Evolutionary conservation across 2,888 invertebrate genomes (phyloP).

Genomic region (Carterocephalus palaemon): DNA sequence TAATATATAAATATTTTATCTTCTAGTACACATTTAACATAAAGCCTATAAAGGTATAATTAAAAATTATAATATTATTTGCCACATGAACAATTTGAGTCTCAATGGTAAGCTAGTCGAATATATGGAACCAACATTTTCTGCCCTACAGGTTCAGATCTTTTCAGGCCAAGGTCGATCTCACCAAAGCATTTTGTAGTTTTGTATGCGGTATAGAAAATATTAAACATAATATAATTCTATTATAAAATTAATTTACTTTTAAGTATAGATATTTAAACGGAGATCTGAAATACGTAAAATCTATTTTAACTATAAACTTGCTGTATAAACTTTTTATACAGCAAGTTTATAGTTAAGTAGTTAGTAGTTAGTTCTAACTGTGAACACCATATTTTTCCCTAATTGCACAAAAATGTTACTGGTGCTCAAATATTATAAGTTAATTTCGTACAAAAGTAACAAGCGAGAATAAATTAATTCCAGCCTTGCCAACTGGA

Average conservation of each 20-base stretch:
- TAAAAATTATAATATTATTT: too few species aligned
- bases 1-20: neutral
- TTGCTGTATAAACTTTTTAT: too few species aligned
- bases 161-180: conserved; percentile 22
- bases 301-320: conserved; percentile 10
- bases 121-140: too few species aligned
- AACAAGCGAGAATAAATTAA: neutral
- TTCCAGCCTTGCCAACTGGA: too few species aligned
- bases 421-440: conserved; percentile 7
- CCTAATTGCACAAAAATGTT: conserved; percentile 8
- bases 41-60: too few species aligned
- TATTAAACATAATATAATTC: conserved; percentile 1
- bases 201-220: conserved; percentile 2
- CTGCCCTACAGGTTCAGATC: too few species aligned
- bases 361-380: too few species aligned
- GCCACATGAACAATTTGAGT: too few species aligned
- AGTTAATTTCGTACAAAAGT: neutral
- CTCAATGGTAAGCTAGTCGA: too few species aligned
- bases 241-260: neutral
- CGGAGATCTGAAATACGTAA: conserved; percentile 20
- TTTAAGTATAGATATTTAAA: conserved; percentile 13
- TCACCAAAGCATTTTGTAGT: conserved; percentile 17
- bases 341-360: too few species aligned
- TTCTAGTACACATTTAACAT: too few species aligned
- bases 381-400: conserved; percentile 2